A percentile compares a stretch with the other conserved stretches of the same genome.
These are phyloP conservation scores for Monoplex corrugatus DNA, from an alignment of 2,888 invertebrate genomes.

Conservation along the genomic window DNA sequence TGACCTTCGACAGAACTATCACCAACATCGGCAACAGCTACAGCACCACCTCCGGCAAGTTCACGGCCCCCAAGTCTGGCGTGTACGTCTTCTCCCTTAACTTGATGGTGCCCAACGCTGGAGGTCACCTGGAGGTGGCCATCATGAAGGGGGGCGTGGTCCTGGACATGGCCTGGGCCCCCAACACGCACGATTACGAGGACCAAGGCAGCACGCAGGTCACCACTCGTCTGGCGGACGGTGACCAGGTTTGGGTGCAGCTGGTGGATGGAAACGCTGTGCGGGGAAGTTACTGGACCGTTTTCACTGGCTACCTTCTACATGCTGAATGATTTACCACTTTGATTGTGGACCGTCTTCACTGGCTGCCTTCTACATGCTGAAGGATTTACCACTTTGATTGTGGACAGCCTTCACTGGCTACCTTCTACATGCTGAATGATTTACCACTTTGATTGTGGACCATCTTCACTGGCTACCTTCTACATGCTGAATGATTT, in stretches of 20 bases:
- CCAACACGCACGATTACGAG: neutral
- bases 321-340: conserved; percentile 8
- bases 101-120: neutral
- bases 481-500: too few relatives aligned
- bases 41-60: neutral
- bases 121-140: neutral
- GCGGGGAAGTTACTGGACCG: neutral
- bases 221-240: neutral
- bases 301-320: conserved; percentile 24
- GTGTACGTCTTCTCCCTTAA: neutral
- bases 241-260: conserved; percentile 23
- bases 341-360: too few relatives aligned
- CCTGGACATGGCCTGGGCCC: neutral
- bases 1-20: neutral
- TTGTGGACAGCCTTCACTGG: too few relatives aligned
- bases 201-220: neutral
- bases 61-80: neutral
- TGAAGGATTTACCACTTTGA: too few relatives aligned
- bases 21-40: conserved; percentile 9
- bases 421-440: too few relatives aligned
- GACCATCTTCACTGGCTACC: too few relatives aligned
- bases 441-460: too few relatives aligned
- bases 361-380: too few relatives aligned
- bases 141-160: neutral
- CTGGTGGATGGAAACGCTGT: neutral